Evolutionary conservation across 2,797 vertebrate genomes (phyloP), one percentile per base, ranked within the genome.

Genomic region (Neosalanx taihuensis): DNA sequence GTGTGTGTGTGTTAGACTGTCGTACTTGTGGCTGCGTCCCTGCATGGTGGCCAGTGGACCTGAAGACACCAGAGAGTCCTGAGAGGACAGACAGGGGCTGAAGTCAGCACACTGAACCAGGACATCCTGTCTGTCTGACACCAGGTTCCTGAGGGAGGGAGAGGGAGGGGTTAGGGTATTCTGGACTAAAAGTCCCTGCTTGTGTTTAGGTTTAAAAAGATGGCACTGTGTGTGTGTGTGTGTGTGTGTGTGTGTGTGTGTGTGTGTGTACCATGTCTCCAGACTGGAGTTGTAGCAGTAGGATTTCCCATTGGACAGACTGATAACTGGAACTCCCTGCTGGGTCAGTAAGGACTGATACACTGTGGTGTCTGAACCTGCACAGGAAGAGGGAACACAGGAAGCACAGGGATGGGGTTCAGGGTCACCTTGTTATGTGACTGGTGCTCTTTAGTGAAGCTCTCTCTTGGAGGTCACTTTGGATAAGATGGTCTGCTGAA

Each of bases 51-150:
- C 94, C 88, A 99, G 90, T 0, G 97, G 97, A 76, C 97, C 97
- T 0, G 95, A 95, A 78, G 94, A 94, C 82, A 93, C 89, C 83
- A 95, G 88, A 82, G 94, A 93, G 69, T 98, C 95, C 67, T 97
- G 95, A 85, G 94, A 91, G 1, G 94, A 91, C 26, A 98, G 84
- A 86, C 95, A 98, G 84, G 90, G 96, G 91, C 96, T 94, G 89
- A 97, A 98, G 91, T 99, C 96, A 2, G 97, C 97, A 63, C 96
- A 97, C 82, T 97, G 97, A 53, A 95, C 93, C 84, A 99, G 81
- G 30, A 94, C 95, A 89, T 98, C 97, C 79, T 94, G 95, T 78
- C 94, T 96, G 85, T 99, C 96, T 72, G 96, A 95, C 64, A 99
- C 94, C 79, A 99, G 91, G 72, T 95, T 97, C 97, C 97, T 99